phyloP scores from a whole-genome alignment of 1,140 invertebrate genomes.

The Cherax destructor region DNA sequence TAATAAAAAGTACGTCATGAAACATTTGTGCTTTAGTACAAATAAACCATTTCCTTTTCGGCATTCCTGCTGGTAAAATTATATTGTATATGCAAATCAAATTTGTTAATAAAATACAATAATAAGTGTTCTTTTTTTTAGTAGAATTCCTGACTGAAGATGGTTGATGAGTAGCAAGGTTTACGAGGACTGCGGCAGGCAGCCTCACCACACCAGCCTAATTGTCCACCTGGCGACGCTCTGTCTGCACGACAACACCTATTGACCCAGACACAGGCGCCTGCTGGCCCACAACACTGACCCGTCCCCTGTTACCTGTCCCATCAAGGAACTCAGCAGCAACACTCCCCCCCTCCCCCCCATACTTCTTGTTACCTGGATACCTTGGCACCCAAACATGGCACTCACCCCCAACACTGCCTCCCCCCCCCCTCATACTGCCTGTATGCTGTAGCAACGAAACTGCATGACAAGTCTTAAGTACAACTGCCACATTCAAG shows the following conservation, averaged over 20 bases:
- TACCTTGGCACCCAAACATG: background rate
- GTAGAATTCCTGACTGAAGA: too few relatives aligned
- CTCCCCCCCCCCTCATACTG: too few relatives aligned
- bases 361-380: too few relatives aligned
- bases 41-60: slow-evolving; percentile 19
- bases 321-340: too few relatives aligned
- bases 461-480: too few relatives aligned
- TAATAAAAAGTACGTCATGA: background rate
- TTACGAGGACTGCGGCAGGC: too few relatives aligned
- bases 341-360: background rate
- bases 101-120: slow-evolving; percentile 19
- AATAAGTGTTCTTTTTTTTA: background rate
- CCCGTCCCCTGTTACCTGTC: background rate
- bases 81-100: slow-evolving; percentile 11
- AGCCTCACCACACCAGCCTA: background rate
- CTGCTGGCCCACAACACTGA: background rate
- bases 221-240: background rate
- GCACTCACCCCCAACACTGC: background rate
- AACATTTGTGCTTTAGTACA: slow-evolving; percentile 19
- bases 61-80: slow-evolving; percentile 20
- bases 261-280: background rate
- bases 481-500: too few relatives aligned
- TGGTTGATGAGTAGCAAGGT: too few relatives aligned
- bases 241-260: background rate
- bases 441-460: too few relatives aligned